phyloP scores from a whole-genome alignment of 2,888 invertebrate species.

The Dasysyrphus tricinctus region DNA sequence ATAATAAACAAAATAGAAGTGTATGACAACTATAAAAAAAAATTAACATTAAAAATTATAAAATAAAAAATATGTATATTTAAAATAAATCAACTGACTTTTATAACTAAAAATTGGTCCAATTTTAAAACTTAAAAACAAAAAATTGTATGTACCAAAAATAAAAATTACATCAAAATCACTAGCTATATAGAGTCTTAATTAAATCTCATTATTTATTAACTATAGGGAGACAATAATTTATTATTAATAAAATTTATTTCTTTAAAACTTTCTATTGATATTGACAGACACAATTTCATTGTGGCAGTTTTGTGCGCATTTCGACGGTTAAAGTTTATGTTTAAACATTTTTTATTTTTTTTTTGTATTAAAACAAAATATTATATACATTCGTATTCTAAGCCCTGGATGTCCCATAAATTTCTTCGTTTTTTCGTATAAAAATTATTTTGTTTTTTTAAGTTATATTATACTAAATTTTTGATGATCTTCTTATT shows the following conservation, averaged over 20 bases:
- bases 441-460: constrained; percentile 50
- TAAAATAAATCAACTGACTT: constrained; percentile 23
- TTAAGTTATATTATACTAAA: constrained; percentile 8
- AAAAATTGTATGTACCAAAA: background rate
- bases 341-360: background rate
- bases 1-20: constrained; percentile 41
- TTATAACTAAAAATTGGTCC: constrained; percentile 31
- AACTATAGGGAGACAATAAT: constrained; percentile 10
- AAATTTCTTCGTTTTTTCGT: constrained; percentile 40
- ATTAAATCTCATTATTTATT: constrained; percentile 49
- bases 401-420: constrained; percentile 72
- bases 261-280: constrained; percentile 11
- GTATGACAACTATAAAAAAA: constrained; percentile 44
- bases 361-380: constrained; percentile 10
- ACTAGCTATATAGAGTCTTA: constrained; percentile 46
- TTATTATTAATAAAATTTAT: constrained; percentile 18
- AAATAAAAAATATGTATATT: constrained; percentile 1
- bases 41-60: constrained; percentile 4
- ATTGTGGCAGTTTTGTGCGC: constrained; percentile 68
- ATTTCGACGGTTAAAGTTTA: constrained; percentile 19
- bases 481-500: constrained; percentile 40
- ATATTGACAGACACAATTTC: constrained; percentile 29
- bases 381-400: constrained; percentile 61
- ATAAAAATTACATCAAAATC: constrained; percentile 41
- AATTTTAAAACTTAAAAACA: constrained; percentile 11